Evolutionary conservation across 2,797 vertebrate species (phyloP).

Genomic region (Parambassis ranga): DNA sequence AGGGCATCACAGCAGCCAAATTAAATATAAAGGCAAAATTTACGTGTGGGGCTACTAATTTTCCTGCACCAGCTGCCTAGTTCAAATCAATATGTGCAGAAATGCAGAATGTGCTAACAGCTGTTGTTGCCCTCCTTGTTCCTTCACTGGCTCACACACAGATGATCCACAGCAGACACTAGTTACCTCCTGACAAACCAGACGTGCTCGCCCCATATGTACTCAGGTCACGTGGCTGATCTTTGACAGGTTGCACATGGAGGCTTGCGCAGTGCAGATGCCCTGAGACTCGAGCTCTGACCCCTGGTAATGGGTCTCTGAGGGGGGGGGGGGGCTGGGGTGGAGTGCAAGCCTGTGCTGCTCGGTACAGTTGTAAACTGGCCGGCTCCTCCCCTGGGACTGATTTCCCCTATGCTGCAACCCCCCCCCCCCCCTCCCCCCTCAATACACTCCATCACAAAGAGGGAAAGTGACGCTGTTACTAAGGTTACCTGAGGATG

Average conservation of each 20-base stretch:
- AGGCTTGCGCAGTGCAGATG: neutral
- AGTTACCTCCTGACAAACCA: neutral
- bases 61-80: neutral
- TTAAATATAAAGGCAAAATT: neutral
- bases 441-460: conserved; percentile 15
- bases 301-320: conserved; percentile 59
- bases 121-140: neutral
- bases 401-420: conserved; percentile 10
- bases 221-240: conserved; percentile 44
- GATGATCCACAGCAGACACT: conserved; percentile 1
- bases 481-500: conserved; percentile 59
- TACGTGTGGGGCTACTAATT: conserved; percentile 4
- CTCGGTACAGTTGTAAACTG: conserved; percentile 53
- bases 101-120: conserved; percentile 11
- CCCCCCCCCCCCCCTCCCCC: conserved; percentile 7
- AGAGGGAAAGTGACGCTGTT: conserved; percentile 61
- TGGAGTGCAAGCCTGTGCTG: neutral
- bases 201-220: neutral
- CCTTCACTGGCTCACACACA: neutral
- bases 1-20: neutral
- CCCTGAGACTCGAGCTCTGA: conserved; percentile 44
- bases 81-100: conserved; percentile 5
- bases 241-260: conserved; percentile 48
- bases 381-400: conserved; percentile 28
- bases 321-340: neutral